A percentile compares a stretch with the other conserved stretches of the same genome.
These are phyloP conservation scores for Brachionus paranguensis DNA, from an alignment of 1,140 invertebrate species.

Conservation along the genomic window DNA sequence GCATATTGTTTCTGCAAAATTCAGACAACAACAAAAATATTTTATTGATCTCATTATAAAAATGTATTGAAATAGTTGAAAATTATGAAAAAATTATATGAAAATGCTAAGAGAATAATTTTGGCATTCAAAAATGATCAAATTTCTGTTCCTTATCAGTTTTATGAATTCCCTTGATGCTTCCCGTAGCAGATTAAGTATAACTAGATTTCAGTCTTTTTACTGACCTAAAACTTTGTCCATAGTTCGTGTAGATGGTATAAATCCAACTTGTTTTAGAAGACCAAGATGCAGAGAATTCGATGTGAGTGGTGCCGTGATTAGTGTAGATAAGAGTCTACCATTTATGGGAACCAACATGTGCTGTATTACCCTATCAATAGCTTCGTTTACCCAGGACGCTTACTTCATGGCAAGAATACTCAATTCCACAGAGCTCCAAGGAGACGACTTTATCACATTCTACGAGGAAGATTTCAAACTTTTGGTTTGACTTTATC, in stretches of 20 bases:
- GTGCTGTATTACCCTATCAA: not conserved
- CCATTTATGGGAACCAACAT: constrained; percentile 13
- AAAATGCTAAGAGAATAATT: not conserved
- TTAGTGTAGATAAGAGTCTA: constrained; percentile 11
- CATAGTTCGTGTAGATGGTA: constrained; percentile 2
- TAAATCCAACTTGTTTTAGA: not conserved
- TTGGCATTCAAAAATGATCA: not conserved
- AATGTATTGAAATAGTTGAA: not conserved
- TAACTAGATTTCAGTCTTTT: not conserved
- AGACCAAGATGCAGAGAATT: not conserved
- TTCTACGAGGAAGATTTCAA: constrained; percentile 20
- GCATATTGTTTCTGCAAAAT: not conserved
- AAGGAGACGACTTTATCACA: constrained; percentile 22
- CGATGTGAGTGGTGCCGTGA: not conserved
- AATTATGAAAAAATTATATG: not conserved
- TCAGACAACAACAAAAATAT: not conserved
- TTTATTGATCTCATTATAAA: not conserved
- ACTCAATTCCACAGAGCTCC: not conserved
- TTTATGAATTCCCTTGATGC: not conserved
- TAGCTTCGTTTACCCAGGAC: not conserved
- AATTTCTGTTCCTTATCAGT: not conserved
- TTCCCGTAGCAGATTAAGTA: not conserved
- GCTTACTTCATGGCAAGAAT: not conserved
- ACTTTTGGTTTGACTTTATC: not conserved
- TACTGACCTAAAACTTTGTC: not conserved